phyloP scores from a whole-genome alignment of 2,888 invertebrate species.

The Panzeria rudis region DNA sequence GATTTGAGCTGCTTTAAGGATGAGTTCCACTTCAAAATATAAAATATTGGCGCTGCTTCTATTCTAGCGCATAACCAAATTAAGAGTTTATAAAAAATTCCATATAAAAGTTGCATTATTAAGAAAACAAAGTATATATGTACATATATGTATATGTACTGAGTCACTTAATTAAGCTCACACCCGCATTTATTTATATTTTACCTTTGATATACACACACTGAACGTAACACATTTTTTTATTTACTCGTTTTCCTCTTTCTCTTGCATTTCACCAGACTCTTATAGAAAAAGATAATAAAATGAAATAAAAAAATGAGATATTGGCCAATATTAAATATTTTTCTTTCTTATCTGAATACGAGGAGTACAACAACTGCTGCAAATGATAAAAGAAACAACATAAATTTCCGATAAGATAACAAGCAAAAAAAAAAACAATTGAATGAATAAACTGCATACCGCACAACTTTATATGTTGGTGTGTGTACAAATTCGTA shows the following conservation, averaged over 20 bases:
- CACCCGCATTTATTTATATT: slow-evolving; percentile 23
- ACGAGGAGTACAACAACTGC: slow-evolving; percentile 32
- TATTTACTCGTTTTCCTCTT: background rate
- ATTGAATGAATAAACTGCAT: slow-evolving; percentile 25
- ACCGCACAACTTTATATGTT: background rate
- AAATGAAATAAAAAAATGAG: slow-evolving; percentile 25
- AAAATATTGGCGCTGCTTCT: too few relatives aligned
- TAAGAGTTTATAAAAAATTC: slow-evolving; percentile 6
- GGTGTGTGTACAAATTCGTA: slow-evolving; percentile 11
- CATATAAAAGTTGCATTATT: background rate
- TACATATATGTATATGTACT: too few relatives aligned
- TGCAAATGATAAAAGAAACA: slow-evolving; percentile 60
- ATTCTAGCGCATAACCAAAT: too few relatives aligned
- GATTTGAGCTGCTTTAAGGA: too few relatives aligned
- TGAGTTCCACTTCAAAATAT: too few relatives aligned
- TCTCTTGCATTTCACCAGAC: slow-evolving; percentile 14
- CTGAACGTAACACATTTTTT: slow-evolving; percentile 8
- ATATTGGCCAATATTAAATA: slow-evolving; percentile 67
- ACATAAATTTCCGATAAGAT: slow-evolving; percentile 66
- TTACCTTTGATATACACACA: background rate
- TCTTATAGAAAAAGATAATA: slow-evolving; percentile 3
- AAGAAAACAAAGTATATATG: background rate
- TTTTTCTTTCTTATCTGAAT: slow-evolving; percentile 50
- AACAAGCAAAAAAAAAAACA: slow-evolving; percentile 39
- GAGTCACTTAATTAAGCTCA: background rate